These are phyloP conservation scores for Oxygymnocypris stewartii DNA, from an alignment of 2,113 vertebrate genomes.

Conservation along the genomic window DNA sequence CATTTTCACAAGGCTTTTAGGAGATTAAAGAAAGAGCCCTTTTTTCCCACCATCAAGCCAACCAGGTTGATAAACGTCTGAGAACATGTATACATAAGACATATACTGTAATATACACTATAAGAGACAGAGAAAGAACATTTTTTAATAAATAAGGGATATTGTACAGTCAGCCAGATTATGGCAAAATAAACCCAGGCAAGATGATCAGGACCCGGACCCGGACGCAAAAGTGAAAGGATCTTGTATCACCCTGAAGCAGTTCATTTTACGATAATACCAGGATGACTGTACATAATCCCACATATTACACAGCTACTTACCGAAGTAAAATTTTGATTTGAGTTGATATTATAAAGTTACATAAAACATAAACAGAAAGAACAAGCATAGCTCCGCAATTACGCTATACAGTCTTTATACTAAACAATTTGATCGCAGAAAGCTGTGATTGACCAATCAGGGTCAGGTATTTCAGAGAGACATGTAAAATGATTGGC, in stretches of 20 bases:
- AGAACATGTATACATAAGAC: neutral
- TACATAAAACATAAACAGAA: slow-evolving; percentile 1
- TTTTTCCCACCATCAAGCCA: slow-evolving; percentile 30
- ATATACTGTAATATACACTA: neutral
- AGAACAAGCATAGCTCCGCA: neutral
- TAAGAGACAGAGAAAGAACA: slow-evolving; percentile 11
- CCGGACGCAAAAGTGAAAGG: neutral
- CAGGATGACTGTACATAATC: slow-evolving; percentile 14
- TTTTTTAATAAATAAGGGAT: slow-evolving; percentile 1
- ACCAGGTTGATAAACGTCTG: neutral
- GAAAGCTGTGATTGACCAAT: neutral
- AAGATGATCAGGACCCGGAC: neutral
- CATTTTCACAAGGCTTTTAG: slow-evolving; percentile 32
- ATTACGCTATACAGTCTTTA: neutral
- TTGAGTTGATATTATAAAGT: neutral
- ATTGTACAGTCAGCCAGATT: slow-evolving; percentile 12
- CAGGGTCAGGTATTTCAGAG: neutral
- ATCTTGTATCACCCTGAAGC: slow-evolving; percentile 22
- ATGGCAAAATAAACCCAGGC: neutral
- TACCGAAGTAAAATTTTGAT: neutral
- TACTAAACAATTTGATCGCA: neutral
- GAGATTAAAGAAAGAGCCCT: slow-evolving; percentile 5
- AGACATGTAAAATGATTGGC: neutral
- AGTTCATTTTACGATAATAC: neutral
- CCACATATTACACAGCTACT: slow-evolving; percentile 26